Evolutionary conservation across 1,140 invertebrate species (phyloP).

Genomic region (Marisa cornuarietis): DNA sequence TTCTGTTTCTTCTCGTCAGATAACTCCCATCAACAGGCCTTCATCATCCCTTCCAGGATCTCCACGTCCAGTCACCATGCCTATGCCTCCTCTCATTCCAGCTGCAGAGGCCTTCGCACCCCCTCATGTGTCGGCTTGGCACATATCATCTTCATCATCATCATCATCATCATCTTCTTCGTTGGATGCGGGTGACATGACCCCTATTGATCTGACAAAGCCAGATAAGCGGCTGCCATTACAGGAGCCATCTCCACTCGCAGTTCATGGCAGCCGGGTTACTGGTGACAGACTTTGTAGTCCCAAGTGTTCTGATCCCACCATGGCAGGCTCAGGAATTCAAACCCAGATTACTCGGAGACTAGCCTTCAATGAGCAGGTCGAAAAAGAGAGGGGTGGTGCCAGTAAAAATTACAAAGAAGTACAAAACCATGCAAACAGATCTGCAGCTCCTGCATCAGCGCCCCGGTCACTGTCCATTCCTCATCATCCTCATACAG

Average conservation of each 20-base stretch:
- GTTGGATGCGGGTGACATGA: not conserved
- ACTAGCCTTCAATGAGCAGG: too few species aligned
- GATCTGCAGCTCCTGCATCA: too few species aligned
- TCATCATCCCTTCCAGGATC: not conserved
- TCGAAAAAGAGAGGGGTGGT: too few species aligned
- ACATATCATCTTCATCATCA: not conserved
- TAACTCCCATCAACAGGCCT: not conserved
- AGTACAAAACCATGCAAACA: too few species aligned
- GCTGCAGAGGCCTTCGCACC: not conserved
- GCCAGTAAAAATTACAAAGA: too few species aligned
- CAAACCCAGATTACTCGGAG: too few species aligned
- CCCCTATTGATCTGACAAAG: not conserved
- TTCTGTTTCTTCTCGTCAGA: not conserved
- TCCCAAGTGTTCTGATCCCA: too few species aligned
- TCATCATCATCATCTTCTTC: not conserved
- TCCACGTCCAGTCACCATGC: not conserved
- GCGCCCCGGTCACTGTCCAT: too few species aligned
- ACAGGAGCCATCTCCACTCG: not conserved
- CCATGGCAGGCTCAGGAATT: too few species aligned
- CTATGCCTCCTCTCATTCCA: slow-evolving; percentile 2
- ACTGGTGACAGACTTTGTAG: too few species aligned
- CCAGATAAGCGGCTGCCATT: not conserved
- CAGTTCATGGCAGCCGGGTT: too few species aligned
- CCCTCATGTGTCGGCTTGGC: not conserved
- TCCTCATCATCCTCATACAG: too few species aligned